phyloP scores from a whole-genome alignment of 2,113 vertebrate species.

The Poeciliopsis turrubarensis region DNA sequence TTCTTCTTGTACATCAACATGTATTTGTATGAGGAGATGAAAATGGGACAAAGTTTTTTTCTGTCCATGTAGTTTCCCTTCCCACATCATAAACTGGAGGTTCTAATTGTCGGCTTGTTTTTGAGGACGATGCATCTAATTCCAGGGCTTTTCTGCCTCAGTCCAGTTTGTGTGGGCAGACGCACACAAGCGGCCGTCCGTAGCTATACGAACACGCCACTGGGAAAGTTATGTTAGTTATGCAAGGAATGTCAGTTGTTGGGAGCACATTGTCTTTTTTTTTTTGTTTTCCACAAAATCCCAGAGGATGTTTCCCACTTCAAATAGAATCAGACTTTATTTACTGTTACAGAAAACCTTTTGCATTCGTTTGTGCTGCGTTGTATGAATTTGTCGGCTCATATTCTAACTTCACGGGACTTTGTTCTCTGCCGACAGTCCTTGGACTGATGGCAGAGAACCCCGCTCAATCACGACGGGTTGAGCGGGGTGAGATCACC shows the following conservation, averaged over 20 bases:
- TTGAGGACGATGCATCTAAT: conserved; percentile 46
- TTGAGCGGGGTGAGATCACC: conserved; percentile 38
- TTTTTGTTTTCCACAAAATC: neutral
- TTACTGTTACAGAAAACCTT: neutral
- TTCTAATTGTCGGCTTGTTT: conserved; percentile 58
- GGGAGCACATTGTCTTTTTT: conserved; percentile 24
- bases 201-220: neutral
- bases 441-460: neutral
- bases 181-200: conserved; percentile 4
- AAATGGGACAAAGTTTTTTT: neutral
- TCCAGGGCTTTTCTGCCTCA: conserved; percentile 51
- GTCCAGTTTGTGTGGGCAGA: neutral
- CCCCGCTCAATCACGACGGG: neutral
- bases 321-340: neutral
- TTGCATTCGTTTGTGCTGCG: conserved; percentile 4
- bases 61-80: conserved; percentile 24
- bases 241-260: conserved; percentile 62
- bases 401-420: neutral
- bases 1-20: too few relatives aligned
- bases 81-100: conserved; percentile 42
- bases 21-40: too few relatives aligned
- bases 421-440: neutral
- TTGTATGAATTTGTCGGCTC: neutral
- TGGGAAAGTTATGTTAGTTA: conserved; percentile 60
- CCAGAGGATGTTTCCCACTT: conserved; percentile 10